Percentiles rank a stretch among this genome's conserved stretches.
phyloP scores from a whole-genome alignment of 2,113 vertebrate species.

The Murina feae region DNA sequence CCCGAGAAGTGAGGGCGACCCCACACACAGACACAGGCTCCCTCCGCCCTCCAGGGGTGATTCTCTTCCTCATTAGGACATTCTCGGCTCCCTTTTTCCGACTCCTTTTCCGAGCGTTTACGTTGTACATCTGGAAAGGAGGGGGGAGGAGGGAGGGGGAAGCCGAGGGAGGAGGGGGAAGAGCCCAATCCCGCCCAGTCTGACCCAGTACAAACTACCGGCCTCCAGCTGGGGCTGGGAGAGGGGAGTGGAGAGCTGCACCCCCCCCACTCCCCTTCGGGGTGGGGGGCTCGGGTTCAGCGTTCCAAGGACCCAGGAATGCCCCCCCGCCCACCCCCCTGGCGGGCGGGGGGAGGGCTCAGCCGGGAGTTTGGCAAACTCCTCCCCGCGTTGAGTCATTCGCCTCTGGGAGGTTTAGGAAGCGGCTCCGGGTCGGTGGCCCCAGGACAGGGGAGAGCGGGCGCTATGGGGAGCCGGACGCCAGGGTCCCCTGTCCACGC shows the following conservation, averaged over 20 bases:
- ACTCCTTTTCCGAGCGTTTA: conserved; percentile 73
- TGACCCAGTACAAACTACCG: conserved; percentile 58
- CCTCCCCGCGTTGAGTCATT: conserved; percentile 77
- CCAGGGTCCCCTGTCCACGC: conserved; percentile 51
- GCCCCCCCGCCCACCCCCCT: conserved; percentile 56
- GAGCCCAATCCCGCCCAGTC: conserved; percentile 62
- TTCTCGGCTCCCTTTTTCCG: conserved; percentile 73
- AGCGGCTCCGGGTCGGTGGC: conserved; percentile 76
- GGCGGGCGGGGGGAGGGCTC: conserved; percentile 66
- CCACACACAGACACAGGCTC: conserved; percentile 3
- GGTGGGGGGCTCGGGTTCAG: conserved; percentile 57
- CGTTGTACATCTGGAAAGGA: conserved; percentile 73
- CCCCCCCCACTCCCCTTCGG: conserved; percentile 52
- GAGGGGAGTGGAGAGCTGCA: conserved; percentile 38
- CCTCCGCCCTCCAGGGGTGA: conserved; percentile 64
- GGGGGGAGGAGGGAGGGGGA: neutral
- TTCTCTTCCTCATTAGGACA: conserved; percentile 75
- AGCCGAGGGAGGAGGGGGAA: conserved; percentile 34
- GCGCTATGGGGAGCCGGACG: conserved; percentile 65
- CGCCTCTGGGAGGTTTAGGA: conserved; percentile 76
- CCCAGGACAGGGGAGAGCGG: conserved; percentile 72
- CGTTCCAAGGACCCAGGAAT: conserved; percentile 65
- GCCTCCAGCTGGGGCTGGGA: conserved; percentile 58
- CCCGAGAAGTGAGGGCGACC: conserved; percentile 9
- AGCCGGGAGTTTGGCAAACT: conserved; percentile 71